Evolutionary conservation across 2,797 vertebrate genomes (phyloP).

Genomic region (Kryptolebias ocellatus): DNA sequence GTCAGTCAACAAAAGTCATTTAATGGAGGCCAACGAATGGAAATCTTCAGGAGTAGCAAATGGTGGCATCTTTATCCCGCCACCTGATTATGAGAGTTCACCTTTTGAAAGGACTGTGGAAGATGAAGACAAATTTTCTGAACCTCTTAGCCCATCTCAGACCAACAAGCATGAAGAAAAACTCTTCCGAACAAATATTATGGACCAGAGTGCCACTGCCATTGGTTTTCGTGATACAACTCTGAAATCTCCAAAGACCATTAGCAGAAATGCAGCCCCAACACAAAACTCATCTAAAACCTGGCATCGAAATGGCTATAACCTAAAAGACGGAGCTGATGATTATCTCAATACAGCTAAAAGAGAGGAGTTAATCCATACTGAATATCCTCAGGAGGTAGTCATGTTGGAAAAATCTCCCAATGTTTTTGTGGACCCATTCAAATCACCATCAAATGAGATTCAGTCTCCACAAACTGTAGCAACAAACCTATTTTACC

Average conservation of each 20-base stretch:
- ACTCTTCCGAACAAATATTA: not conserved
- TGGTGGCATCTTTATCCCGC: conserved; percentile 7
- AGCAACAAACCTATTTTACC: not conserved
- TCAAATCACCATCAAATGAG: conserved; percentile 21
- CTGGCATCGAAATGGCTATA: not conserved
- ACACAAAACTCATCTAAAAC: not conserved
- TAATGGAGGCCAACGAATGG: not conserved
- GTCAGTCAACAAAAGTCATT: not conserved
- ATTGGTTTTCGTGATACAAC: not conserved
- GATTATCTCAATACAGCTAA: conserved; percentile 13
- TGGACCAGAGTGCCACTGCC: not conserved
- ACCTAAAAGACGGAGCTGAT: not conserved
- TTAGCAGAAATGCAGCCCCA: not conserved
- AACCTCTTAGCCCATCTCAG: conserved; percentile 18
- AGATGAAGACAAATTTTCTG: conserved; percentile 2
- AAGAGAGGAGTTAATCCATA: not conserved
- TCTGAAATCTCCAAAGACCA: conserved; percentile 20
- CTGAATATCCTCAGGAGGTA: not conserved
- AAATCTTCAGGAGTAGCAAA: not conserved
- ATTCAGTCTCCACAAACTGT: not conserved
- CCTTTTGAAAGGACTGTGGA: conserved; percentile 13
- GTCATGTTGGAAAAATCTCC: conserved; percentile 10
- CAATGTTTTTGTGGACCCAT: conserved; percentile 18
- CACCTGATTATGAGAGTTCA: conserved; percentile 36
- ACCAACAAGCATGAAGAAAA: not conserved